Conservation (phyloP, 1,140 invertebrate species). For the Tetraneura akinire region DNA sequence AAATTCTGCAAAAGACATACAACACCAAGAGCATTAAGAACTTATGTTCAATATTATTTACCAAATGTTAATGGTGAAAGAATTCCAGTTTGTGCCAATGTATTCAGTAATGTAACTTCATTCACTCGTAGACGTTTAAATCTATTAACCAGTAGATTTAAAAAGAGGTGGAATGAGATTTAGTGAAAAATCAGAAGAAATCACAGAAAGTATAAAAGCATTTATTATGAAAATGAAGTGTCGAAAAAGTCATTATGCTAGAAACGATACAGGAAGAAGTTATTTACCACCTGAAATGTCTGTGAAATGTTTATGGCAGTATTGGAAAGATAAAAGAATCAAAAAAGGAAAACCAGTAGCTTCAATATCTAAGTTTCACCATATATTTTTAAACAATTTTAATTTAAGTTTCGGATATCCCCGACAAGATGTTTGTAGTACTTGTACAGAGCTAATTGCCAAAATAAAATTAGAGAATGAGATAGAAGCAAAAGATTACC, state of each 20-base stretch:
- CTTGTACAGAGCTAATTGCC: slow-evolving; percentile 7
- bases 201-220: neutral
- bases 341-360: slow-evolving; percentile 5
- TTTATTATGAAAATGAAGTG: slow-evolving; percentile 5
- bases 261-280: neutral
- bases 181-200: neutral
- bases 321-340: slow-evolving; percentile 1
- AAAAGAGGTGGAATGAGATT: neutral
- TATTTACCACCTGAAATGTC: slow-evolving; percentile 3
- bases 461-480: slow-evolving; percentile 5
- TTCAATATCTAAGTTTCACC: neutral
- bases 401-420: slow-evolving; percentile 7
- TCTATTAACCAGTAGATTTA: neutral
- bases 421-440: neutral
- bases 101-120: slow-evolving; percentile 5
- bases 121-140: slow-evolving; percentile 4
- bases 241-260: slow-evolving; percentile 4
- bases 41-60: slow-evolving; percentile 1
- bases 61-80: neutral
- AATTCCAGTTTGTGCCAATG: neutral
- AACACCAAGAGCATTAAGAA: neutral
- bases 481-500: neutral
- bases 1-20: neutral
- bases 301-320: neutral
- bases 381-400: neutral